Percentiles rank a stretch among this genome's conserved stretches.
Conservation (phyloP, 1,140 invertebrate genomes). For the Aphis gossypii region DNA sequence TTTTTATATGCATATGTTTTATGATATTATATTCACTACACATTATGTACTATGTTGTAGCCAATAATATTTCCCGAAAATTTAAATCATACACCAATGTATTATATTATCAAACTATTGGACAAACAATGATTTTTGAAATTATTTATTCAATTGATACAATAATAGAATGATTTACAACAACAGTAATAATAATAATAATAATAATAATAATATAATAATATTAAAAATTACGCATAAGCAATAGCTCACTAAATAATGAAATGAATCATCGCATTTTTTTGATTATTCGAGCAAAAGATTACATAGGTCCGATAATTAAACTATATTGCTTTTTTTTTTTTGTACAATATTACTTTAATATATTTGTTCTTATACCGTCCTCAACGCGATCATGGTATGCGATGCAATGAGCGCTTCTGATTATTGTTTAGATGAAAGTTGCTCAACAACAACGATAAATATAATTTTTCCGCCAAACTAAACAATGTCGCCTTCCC, state of each 20-base stretch:
- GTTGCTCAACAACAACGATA: neutral
- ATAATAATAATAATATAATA: neutral
- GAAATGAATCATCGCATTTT: neutral
- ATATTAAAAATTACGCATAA: neutral
- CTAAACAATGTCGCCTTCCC: neutral
- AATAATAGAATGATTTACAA: neutral
- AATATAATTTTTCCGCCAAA: neutral
- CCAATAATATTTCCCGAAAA: neutral
- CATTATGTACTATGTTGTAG: too few species aligned
- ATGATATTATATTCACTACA: too few species aligned
- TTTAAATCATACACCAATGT: neutral
- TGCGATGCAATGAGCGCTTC: neutral
- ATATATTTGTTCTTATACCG: neutral
- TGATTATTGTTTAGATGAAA: slow-evolving; percentile 3
- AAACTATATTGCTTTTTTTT: neutral
- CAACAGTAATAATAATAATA: too few species aligned
- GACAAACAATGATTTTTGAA: too few species aligned
- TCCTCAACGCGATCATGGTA: neutral
- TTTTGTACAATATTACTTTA: neutral
- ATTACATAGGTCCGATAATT: neutral
- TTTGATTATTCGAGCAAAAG: neutral
- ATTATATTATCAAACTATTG: too few species aligned
- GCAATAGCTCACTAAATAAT: neutral
- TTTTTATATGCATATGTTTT: neutral
- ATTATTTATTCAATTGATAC: neutral